Base-by-base conservation (phyloP, 2,113 vertebrate species). In the Phaethornis superciliosus region DNA sequence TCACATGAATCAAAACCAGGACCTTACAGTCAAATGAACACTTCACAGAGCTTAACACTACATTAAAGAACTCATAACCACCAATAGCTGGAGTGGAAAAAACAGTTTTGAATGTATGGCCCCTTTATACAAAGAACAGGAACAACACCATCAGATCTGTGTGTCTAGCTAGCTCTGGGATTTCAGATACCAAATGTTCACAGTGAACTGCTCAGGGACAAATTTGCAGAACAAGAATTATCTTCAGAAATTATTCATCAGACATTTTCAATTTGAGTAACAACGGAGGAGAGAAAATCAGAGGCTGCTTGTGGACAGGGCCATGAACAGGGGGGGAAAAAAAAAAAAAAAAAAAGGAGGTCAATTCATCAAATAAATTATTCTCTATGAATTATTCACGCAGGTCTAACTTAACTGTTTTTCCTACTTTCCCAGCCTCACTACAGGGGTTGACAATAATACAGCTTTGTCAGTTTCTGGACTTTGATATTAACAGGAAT, bases 331-430 rank as follows among this genome's bases (percentile, higher is more conserved):
- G 44, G 33, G 1, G 12, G 12, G 16, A 5, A 0, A 7, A 15
- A 20, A 21, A 22, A n/a, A 63, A 59, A 59, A 49, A 79, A 78
- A 58, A 59, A 58, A 47, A 28, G 19, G 60, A 83, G 76, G 91
- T 88, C 88, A 94, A 95, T 96, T 95, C 62, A 94, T 96, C 95
- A 96, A 88, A 94, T 94, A 96, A 96, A 96, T 96, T 95, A 95
- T 95, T 93, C 80, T 58, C 69, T 84, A 95, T 95, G 91, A 97
- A 95, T 97, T 95, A 96, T 96, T 97, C 92, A 97, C 52, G 0
- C 54, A 68, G 77, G 69, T 93, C 85, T 93, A 91, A 95, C 96
- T 96, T 95, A 94, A 95, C 94, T 94, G 85, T 95, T 96, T 81
- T 97, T 95, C 90, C 90, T 95, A 64, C 60, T 94, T 96, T 81